phyloP scores from a whole-genome alignment of 1,140 invertebrate species.

The Caenorhabditis inopinata region DNA sequence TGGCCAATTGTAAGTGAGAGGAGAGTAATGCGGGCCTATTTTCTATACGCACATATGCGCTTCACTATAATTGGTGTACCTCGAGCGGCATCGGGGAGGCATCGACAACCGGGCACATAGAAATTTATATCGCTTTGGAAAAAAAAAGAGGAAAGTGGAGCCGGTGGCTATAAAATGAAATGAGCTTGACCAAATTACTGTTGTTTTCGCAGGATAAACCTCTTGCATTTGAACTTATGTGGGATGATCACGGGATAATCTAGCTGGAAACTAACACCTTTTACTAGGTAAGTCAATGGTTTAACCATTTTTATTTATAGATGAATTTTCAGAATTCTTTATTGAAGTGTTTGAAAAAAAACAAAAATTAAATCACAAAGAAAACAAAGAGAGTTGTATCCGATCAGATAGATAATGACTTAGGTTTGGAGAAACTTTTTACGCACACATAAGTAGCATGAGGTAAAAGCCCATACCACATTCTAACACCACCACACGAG shows the following conservation, averaged over 20 bases:
- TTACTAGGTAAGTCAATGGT: no score
- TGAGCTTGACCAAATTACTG: neutral
- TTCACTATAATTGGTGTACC: slow-evolving; percentile 32
- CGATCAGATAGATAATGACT: neutral
- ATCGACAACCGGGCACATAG: slow-evolving; percentile 10
- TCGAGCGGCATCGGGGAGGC: neutral
- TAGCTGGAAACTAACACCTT: no score
- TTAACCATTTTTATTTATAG: no score
- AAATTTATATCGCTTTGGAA: slow-evolving; percentile 18
- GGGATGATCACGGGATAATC: no score
- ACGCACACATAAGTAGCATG: slow-evolving; percentile 22
- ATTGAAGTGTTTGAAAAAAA: no score
- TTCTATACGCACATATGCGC: slow-evolving; percentile 21
- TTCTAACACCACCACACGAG: slow-evolving; percentile 24
- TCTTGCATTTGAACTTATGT: no score
- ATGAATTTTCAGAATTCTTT: no score
- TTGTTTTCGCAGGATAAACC: neutral
- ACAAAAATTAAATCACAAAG: no score
- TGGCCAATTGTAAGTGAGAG: neutral
- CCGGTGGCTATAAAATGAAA: slow-evolving; percentile 7
- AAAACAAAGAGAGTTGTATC: no score
- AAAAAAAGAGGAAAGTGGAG: neutral
- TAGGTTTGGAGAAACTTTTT: slow-evolving; percentile 1
- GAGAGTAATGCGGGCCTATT: neutral
- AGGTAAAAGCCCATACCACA: slow-evolving; percentile 20